phyloP scores from a whole-genome alignment of 2,888 invertebrate genomes.

The Exephanes ischioxanthus region DNA sequence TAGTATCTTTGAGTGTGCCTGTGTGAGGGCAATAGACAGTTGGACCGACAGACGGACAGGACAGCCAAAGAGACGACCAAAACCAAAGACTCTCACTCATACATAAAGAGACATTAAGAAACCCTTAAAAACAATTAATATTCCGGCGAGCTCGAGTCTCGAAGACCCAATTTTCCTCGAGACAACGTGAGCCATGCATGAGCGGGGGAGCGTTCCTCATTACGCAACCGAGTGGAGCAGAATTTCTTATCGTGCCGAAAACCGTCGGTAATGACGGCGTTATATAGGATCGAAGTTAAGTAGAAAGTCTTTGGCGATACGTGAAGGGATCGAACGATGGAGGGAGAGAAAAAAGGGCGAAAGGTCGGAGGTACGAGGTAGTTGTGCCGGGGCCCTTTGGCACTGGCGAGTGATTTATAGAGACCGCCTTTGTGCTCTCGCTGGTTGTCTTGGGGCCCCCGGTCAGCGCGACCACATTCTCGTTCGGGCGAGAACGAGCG shows the following conservation, averaged over 20 bases:
- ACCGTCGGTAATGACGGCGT: not conserved
- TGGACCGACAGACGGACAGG: too few species aligned
- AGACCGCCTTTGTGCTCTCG: slow-evolving; percentile 72
- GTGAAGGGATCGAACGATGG: slow-evolving; percentile 40
- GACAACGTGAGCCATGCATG: too few species aligned
- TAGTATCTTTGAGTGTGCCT: too few species aligned
- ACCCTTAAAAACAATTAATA: too few species aligned
- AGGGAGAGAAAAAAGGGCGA: slow-evolving; percentile 49
- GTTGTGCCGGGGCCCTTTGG: slow-evolving; percentile 61
- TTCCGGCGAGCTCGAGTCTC: too few species aligned
- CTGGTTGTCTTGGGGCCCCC: slow-evolving; percentile 55
- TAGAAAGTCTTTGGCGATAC: not conserved
- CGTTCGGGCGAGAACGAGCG: slow-evolving; percentile 55
- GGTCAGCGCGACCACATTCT: slow-evolving; percentile 58
- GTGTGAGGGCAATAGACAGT: too few species aligned
- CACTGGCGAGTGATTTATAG: slow-evolving; percentile 72
- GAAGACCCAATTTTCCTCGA: too few species aligned
- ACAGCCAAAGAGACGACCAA: too few species aligned
- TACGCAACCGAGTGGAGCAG: not conserved
- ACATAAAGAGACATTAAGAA: too few species aligned
- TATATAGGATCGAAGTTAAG: slow-evolving; percentile 3
- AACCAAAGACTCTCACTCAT: too few species aligned
- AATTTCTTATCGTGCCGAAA: slow-evolving; percentile 23
- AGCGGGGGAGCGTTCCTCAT: not conserved
- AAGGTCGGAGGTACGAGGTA: slow-evolving; percentile 60